A percentile compares a stretch with the other conserved stretches of the same genome.
Evolutionary conservation across 2,888 invertebrate genomes (phyloP).

Genomic region (Ophion obscuratus): DNA sequence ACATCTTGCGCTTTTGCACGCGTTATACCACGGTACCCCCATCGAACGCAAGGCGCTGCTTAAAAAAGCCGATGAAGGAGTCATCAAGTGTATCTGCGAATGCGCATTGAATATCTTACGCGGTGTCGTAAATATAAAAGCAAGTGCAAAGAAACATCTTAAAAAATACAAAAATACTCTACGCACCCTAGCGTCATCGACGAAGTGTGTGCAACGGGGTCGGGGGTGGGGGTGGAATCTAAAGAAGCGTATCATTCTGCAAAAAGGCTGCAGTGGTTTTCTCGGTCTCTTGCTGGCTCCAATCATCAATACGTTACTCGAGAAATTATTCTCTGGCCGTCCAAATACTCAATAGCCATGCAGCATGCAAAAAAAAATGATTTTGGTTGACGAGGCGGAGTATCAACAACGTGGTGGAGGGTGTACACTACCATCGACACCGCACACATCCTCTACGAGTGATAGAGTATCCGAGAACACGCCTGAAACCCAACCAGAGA

Average conservation of each 20-base stretch:
- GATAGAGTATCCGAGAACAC: too few species aligned
- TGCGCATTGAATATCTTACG: not conserved
- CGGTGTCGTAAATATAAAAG: constrained; percentile 30
- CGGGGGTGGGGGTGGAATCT: not conserved
- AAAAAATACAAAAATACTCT: constrained; percentile 28
- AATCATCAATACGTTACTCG: too few species aligned
- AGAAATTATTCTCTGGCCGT: too few species aligned
- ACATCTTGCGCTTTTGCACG: constrained; percentile 5
- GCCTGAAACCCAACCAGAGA: too few species aligned
- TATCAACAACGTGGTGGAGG: not conserved
- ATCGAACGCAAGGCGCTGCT: constrained; percentile 4
- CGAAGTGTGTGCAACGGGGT: not conserved
- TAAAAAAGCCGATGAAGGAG: constrained; percentile 1
- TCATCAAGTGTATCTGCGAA: constrained; percentile 31
- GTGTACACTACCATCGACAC: too few species aligned
- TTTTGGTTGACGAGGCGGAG: constrained; percentile 18
- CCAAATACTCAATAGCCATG: not conserved
- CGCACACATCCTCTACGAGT: too few species aligned
- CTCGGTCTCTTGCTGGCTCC: too few species aligned
- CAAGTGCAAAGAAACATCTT: not conserved
- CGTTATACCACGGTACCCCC: not conserved
- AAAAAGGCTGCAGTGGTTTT: too few species aligned
- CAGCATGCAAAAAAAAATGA: constrained; percentile 28
- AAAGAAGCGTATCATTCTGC: too few species aligned
- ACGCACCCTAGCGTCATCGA: not conserved